A percentile compares a stretch with the other conserved stretches of the same genome.
Evolutionary conservation across 1,140 invertebrate genomes (phyloP).

Genomic region (Drosophila simulans): DNA sequence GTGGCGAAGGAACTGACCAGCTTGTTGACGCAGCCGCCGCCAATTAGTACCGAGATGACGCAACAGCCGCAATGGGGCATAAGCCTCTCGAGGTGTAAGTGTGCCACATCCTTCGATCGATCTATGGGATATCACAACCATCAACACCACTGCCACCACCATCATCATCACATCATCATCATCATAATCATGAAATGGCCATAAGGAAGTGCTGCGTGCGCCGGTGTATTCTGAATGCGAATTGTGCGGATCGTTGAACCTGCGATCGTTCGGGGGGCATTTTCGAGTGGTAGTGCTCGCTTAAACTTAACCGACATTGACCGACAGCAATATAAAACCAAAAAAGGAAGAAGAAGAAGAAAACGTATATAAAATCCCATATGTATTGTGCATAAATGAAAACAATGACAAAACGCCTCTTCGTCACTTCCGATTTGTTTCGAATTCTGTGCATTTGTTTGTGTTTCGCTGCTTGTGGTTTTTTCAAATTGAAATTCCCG

Average conservation of each 20-base stretch:
- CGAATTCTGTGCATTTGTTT: conserved; percentile 22
- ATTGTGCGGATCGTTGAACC: conserved; percentile 60
- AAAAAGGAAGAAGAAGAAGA: no score
- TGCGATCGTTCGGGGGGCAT: conserved; percentile 37
- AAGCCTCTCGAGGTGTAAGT: conserved; percentile 81
- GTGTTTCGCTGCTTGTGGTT: conserved; percentile 4
- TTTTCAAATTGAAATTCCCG: conserved; percentile 58
- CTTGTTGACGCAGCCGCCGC: conserved; percentile 64
- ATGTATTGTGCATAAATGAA: conserved; percentile 43
- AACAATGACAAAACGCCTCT: conserved; percentile 72
- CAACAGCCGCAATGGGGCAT: conserved; percentile 83
- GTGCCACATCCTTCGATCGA: background rate
- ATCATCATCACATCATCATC: background rate
- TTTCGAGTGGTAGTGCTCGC: conserved; percentile 52
- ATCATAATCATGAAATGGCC: background rate
- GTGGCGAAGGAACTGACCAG: conserved; percentile 72
- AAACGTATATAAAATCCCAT: conserved; percentile 18
- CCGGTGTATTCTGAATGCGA: conserved; percentile 23
- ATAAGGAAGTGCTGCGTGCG: conserved; percentile 15
- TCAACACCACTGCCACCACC: background rate
- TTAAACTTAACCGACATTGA: conserved; percentile 73
- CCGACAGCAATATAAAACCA: conserved; percentile 57
- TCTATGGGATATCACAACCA: no score
- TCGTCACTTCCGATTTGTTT: conserved; percentile 69
- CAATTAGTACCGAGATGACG: conserved; percentile 66